Evolutionary conservation across 1,140 invertebrate species (phyloP).

Genomic region (Melipona quadrifasciata): DNA sequence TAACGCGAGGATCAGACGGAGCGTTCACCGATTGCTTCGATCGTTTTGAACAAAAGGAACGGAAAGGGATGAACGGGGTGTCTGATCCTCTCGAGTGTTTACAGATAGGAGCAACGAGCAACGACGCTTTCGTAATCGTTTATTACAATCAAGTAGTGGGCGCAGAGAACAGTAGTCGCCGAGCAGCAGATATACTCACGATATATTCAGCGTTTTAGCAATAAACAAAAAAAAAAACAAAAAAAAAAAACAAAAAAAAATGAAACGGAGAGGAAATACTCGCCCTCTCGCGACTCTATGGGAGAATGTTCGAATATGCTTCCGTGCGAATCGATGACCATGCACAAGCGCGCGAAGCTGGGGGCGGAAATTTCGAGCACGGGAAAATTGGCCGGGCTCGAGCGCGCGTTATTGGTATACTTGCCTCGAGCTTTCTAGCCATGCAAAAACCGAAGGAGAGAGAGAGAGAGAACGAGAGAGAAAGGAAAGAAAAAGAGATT

Average conservation of each 20-base stretch:
- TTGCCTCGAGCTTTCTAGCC: constrained; percentile 16
- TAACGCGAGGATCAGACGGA: background rate
- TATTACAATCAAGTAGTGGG: constrained; percentile 45
- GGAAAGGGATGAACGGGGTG: background rate
- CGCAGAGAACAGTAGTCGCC: constrained; percentile 24
- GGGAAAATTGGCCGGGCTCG: background rate
- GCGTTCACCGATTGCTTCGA: background rate
- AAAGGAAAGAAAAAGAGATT: background rate
- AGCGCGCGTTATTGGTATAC: background rate
- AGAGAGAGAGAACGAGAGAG: background rate
- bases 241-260: no score
- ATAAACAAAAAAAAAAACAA: constrained; percentile 49
- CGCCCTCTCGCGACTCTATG: constrained; percentile 49
- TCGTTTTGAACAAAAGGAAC: background rate
- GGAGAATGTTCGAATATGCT: constrained; percentile 50
- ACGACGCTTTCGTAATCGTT: constrained; percentile 53
- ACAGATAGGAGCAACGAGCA: constrained; percentile 47
- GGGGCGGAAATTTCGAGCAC: constrained; percentile 3
- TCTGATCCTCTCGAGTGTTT: background rate
- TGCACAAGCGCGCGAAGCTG: background rate
- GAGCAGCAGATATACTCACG: constrained; percentile 32
- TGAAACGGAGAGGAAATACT: background rate
- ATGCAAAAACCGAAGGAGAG: background rate
- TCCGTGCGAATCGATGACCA: constrained; percentile 35
- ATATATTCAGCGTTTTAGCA: constrained; percentile 61